Percentiles rank a stretch among this genome's conserved stretches.
Conservation (phyloP, 2,888 invertebrate species). For the Holacanthella duospinosa region DNA sequence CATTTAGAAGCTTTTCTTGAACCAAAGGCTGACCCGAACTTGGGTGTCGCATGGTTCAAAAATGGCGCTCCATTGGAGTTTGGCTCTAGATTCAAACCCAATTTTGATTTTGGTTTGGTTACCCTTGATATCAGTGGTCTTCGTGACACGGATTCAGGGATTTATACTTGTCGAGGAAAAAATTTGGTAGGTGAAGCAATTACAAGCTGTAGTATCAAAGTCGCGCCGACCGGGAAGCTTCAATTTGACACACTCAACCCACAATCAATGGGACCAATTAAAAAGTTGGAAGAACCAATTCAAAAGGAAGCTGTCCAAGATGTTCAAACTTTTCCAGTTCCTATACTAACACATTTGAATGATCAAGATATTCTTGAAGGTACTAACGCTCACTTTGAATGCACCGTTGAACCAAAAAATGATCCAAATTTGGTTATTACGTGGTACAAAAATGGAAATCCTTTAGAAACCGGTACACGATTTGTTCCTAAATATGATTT, state of each 20-base stretch:
- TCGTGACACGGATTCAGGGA: constrained; percentile 76
- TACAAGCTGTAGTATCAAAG: constrained; percentile 78
- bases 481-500: constrained; percentile 91
- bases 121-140: constrained; percentile 79
- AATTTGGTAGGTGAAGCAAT: constrained; percentile 81
- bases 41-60: constrained; percentile 67
- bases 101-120: constrained; percentile 93
- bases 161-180: constrained; percentile 88
- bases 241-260: constrained; percentile 55
- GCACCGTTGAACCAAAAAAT: constrained; percentile 70
- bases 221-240: constrained; percentile 40
- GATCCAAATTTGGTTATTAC: constrained; percentile 54
- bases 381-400: constrained; percentile 86
- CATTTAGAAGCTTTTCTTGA: constrained; percentile 82
- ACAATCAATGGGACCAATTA: constrained; percentile 74
- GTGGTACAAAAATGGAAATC: constrained; percentile 76
- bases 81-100: constrained; percentile 68
- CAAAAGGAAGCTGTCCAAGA: constrained; percentile 52
- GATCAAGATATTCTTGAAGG: constrained; percentile 88
- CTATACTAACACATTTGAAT: constrained; percentile 83
- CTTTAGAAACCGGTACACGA: constrained; percentile 65
- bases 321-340: constrained; percentile 77
- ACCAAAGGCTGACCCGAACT: constrained; percentile 63
- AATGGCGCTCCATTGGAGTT: constrained; percentile 73
- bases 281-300: constrained; percentile 70